Evolutionary conservation across 2,113 vertebrate species (phyloP), one percentile per base, ranked within the genome.

Genomic region (Apteryx owenii): DNA sequence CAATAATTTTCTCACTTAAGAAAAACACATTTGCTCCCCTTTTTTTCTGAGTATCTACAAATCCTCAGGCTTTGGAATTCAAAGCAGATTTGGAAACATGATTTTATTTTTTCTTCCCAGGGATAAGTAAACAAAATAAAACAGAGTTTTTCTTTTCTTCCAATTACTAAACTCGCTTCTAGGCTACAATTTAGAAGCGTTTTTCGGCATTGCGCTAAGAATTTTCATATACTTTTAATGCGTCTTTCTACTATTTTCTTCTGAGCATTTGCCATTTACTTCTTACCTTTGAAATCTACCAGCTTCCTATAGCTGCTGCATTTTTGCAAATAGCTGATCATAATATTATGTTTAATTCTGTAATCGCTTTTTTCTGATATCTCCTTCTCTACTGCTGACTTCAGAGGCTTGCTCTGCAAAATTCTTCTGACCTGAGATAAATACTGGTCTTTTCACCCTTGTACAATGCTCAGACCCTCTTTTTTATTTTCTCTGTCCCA

Each of bases 281-380:
- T 5, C 44, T 84, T 86, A 53, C 4, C 36, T 76, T 33, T 62
- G 21, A 76, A 77, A 33, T 72, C 18, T 25, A 23, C 75, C 51
- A 85, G 10, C 14, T 92, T 78, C 65, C 3, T 3, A 50, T 62
- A 94, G 23, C 60, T 65, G n/a, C 21, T 0, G 0, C 2, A 2
- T 50, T 53, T 14, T 22, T 81, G 29, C 33, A 28, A 36, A 33
- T 31, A 91, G 70, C 8, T 20, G 10, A 26, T 23, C 12, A 20
- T 28, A 31, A 4, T 33, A 10, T 20, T 38, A 50, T 1, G 4
- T 60, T 78, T 76, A 86, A 81, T 93, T 53, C 23, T 54, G 7
- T 10, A 2, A 5, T 40, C 14, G 12, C 61, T 85, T 54, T 85
- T 80, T 65, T 0, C 56, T 65, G 8, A 9, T 69, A 44, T 80